Base-by-base conservation (phyloP, 2,797 vertebrate genomes). In the Diglossa cyanea region DNA sequence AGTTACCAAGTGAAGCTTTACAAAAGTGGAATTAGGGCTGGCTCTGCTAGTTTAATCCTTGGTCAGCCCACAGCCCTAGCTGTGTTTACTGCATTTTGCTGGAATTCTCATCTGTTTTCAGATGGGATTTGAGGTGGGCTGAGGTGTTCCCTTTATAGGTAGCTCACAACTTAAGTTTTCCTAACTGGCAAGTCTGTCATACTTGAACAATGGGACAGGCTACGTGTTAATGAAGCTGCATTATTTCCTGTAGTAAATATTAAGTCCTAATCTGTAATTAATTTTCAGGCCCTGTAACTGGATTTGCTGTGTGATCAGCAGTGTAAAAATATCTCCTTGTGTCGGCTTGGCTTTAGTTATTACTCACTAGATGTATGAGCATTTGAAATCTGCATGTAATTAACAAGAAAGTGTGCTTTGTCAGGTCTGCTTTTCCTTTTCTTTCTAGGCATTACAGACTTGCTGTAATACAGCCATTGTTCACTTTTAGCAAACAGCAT, bases 401-500 rank as follows among this genome's bases (percentile, higher is more conserved):
- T 95, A 94, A 72, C 42, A 70, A 79, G n/a, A 20, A 79, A 62
- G 48, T 25, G 50, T 84, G 37, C 74, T 86, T 70, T 81, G 28
- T 39, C 2, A 2, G 42, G 17, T 79, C 61, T 74, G n/a, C 54
- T 92, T 94, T 90, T 73, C 61, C 44, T 63, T 91, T 90, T 94
- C 54, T 94, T 96, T 95, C 83, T 91, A 79, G 26, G 33, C 86
- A 47, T 86, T 91, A 77, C 37, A 83, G 87, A 40, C 54, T 40
- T 92, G 67, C 60, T 85, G 92, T 66, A 48, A 55, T 91, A 53
- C 54, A 94, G 45, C 62, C 80, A 91, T 94, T 96, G 91, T 94
- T 94, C 96, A 77, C 96, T 97, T 95, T 61, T 78, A 84, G 78
- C 87, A 70, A 93, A 72, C 76, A 54, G 82, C 91, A 80, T 92